A percentile compares a stretch with the other conserved stretches of the same genome.
phyloP scores from a whole-genome alignment of 1,140 invertebrate genomes.

The Drosophila erecta region DNA sequence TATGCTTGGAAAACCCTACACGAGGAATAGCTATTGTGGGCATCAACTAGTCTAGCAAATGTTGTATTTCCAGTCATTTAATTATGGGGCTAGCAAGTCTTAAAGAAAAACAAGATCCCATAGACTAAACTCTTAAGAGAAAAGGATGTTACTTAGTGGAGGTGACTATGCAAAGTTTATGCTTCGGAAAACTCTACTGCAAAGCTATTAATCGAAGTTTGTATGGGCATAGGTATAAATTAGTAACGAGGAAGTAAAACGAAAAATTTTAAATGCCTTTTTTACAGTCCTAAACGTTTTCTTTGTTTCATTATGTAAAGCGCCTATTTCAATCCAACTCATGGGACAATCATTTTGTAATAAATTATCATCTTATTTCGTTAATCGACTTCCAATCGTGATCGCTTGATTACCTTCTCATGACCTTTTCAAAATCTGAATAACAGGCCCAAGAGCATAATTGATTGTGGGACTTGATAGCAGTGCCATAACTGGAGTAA shows the following conservation, averaged over 20 bases:
- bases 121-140: background rate
- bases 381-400: conserved; percentile 7
- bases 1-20: conserved; percentile 15
- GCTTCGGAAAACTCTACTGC: background rate
- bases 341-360: conserved; percentile 3
- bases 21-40: background rate
- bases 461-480: conserved; percentile 7
- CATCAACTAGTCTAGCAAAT: background rate
- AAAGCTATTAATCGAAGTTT: background rate
- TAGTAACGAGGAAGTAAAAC: conserved; percentile 5
- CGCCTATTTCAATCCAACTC: background rate
- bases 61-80: background rate
- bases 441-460: conserved; percentile 8
- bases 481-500: conserved; percentile 11
- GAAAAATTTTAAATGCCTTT: background rate
- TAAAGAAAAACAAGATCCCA: background rate
- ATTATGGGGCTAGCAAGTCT: background rate
- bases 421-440: conserved; percentile 7
- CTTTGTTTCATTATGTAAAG: conserved; percentile 1
- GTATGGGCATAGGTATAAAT: background rate
- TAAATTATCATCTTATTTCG: conserved; percentile 13
- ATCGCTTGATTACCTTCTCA: conserved; percentile 1
- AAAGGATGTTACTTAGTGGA: background rate
- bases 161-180: background rate
- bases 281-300: background rate